Conservation (phyloP, 2,888 invertebrate species). For the Aphodius sticticus region DNA sequence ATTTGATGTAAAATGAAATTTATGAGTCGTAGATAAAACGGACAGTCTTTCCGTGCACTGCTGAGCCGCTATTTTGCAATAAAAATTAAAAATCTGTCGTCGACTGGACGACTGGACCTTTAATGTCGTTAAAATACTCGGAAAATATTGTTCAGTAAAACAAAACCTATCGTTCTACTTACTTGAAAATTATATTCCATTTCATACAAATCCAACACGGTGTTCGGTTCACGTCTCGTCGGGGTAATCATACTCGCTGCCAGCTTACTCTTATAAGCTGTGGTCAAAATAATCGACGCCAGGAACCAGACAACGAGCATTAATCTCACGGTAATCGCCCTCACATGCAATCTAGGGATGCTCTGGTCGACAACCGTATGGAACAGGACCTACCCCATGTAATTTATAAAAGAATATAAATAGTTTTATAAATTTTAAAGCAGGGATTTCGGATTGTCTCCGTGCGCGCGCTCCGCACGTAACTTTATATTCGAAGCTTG, state of each 20-base stretch:
- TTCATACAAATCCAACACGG: conserved; percentile 33
- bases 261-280: conserved; percentile 47
- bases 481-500: neutral
- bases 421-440: conserved; percentile 7
- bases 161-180: neutral
- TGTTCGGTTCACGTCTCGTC: conserved; percentile 41
- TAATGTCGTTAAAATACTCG: too few species aligned
- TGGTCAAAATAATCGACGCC: conserved; percentile 41
- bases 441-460: neutral
- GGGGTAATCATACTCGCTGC: conserved; percentile 44
- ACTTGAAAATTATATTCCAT: conserved; percentile 34
- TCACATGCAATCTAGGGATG: conserved; percentile 24
- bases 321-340: conserved; percentile 24
- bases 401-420: conserved; percentile 9
- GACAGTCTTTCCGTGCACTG: too few species aligned
- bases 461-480: neutral
- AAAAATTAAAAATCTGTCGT: too few species aligned
- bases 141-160: too few species aligned
- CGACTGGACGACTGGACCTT: too few species aligned
- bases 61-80: too few species aligned
- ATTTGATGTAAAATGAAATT: too few species aligned
- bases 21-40: too few species aligned
- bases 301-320: conserved; percentile 36
- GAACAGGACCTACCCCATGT: conserved; percentile 28
- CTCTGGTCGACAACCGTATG: conserved; percentile 31